phyloP scores from a whole-genome alignment of 2,113 vertebrate genomes.

The Sylvietta virens region DNA sequence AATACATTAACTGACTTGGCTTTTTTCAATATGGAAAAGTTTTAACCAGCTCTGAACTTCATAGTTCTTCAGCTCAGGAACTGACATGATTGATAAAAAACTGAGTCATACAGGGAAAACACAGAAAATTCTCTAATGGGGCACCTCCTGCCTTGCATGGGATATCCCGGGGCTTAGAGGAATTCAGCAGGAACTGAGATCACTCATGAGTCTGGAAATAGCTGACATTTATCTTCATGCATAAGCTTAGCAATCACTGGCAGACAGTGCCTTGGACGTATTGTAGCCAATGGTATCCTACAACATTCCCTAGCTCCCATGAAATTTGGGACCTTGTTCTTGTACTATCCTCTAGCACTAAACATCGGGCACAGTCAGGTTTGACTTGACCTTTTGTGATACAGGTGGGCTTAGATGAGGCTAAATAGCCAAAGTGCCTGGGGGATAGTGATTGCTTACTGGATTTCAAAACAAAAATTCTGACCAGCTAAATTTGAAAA shows the following conservation, averaged over 20 bases:
- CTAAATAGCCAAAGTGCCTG: background rate
- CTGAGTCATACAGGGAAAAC: background rate
- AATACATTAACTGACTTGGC: background rate
- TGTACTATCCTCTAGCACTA: background rate
- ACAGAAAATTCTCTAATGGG: background rate
- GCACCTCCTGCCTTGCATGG: background rate
- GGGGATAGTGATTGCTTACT: background rate
- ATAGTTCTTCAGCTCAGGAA: background rate
- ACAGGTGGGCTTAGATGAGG: background rate
- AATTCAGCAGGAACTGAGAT: background rate
- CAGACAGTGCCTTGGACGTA: rapidly evolving
- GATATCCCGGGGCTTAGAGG: background rate
- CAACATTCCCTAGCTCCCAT: background rate
- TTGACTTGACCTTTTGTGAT: background rate
- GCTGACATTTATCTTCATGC: background rate
- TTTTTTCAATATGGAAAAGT: background rate
- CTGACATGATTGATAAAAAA: background rate
- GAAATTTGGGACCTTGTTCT: background rate
- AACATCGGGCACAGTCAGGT: background rate
- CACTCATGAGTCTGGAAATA: background rate
- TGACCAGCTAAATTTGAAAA: background rate
- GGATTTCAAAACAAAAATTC: background rate
- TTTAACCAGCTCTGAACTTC: background rate
- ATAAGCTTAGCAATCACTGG: background rate
- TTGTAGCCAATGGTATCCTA: background rate